Conservation (phyloP, 1,140 invertebrate species). For the Doryteuthis pealeii region DNA sequence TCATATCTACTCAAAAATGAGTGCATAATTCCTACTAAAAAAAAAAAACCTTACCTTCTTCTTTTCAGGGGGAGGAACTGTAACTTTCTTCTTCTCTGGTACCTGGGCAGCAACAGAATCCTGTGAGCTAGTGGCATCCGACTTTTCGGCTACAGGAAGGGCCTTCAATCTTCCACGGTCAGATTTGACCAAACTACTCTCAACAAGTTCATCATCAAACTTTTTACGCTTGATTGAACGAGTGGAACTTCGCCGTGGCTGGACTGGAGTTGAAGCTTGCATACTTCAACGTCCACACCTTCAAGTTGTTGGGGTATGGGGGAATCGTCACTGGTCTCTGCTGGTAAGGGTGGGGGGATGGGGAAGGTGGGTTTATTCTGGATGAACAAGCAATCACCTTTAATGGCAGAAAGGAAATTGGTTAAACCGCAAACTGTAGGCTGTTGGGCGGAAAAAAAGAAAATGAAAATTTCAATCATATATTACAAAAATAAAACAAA, state of each 20-base stretch:
- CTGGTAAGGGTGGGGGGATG: too few species aligned
- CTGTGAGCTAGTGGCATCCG: slow-evolving; percentile 24
- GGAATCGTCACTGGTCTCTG: neutral
- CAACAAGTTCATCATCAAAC: slow-evolving; percentile 95
- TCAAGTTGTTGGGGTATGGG: neutral
- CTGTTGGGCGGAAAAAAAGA: too few species aligned
- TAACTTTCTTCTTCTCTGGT: slow-evolving; percentile 45
- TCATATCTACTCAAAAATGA: too few species aligned
- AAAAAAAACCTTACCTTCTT: neutral
- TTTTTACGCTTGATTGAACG: slow-evolving; percentile 92
- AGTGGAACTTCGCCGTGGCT: slow-evolving; percentile 71
- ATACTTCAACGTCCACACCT: neutral
- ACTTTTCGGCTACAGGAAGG: slow-evolving; percentile 24
- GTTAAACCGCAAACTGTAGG: too few species aligned
- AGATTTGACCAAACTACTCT: slow-evolving; percentile 60
- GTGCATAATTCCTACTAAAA: too few species aligned
- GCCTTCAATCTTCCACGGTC: slow-evolving; percentile 35
- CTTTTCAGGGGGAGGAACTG: slow-evolving; percentile 16
- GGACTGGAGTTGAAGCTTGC: slow-evolving; percentile 7
- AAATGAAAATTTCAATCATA: too few species aligned
- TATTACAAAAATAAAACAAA: too few species aligned
- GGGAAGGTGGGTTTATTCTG: too few species aligned
- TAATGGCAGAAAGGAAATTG: too few species aligned
- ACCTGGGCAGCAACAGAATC: slow-evolving; percentile 23
- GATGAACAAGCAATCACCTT: too few species aligned